phyloP scores from a whole-genome alignment of 2,113 vertebrate species.

The Orientallactaga bullata region DNA sequence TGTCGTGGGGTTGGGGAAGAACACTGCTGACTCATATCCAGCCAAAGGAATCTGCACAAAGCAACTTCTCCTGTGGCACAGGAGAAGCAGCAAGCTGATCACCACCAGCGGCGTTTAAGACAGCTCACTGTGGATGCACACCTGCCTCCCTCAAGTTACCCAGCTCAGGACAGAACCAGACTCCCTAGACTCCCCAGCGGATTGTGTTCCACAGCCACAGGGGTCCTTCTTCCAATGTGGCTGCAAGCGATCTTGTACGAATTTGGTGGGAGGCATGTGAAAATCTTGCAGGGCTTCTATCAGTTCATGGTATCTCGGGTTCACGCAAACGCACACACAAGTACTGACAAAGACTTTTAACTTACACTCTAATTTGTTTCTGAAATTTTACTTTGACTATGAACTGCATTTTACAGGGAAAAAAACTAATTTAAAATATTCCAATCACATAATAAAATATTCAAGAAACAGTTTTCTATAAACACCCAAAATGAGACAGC shows the following conservation, averaged over 20 bases:
- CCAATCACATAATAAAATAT: constrained; percentile 9
- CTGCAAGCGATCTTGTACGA: not conserved
- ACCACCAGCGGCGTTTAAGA: constrained; percentile 13
- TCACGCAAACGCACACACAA: not conserved
- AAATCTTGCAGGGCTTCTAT: not conserved
- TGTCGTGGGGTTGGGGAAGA: not conserved
- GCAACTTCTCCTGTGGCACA: not conserved
- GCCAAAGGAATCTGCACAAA: constrained; percentile 43
- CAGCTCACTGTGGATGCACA: not conserved
- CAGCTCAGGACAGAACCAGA: not conserved
- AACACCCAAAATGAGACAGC: not conserved
- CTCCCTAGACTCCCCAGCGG: not conserved
- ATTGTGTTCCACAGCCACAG: not conserved
- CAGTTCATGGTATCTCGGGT: not conserved
- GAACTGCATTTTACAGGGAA: not conserved
- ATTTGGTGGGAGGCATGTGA: not conserved
- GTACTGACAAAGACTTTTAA: not conserved
- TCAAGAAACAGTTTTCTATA: not conserved
- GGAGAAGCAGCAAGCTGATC: constrained; percentile 51
- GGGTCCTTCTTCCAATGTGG: not conserved
- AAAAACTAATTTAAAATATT: constrained; percentile 13
- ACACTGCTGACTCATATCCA: constrained; percentile 39
- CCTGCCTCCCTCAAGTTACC: not conserved
- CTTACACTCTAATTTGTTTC: not conserved
- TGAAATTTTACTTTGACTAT: constrained; percentile 39